Conservation (phyloP, 2,113 vertebrate species). For the Stictonetta naevosa region DNA sequence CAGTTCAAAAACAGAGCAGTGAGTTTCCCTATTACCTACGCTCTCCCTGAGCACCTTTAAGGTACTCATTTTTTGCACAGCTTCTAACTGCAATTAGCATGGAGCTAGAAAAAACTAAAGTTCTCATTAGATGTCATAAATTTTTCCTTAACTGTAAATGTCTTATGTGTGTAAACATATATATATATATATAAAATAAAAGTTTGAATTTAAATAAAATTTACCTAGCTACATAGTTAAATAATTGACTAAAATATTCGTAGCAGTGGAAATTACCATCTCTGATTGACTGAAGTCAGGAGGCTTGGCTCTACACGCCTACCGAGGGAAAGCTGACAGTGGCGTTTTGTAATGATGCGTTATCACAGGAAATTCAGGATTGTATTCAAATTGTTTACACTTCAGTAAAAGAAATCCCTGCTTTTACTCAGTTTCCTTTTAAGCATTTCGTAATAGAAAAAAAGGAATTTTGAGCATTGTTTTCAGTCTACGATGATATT, state of each 20-base stretch:
- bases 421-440: background rate
- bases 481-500: background rate
- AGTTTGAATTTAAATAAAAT: background rate
- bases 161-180: background rate
- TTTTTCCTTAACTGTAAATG: background rate
- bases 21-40: background rate
- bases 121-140: background rate
- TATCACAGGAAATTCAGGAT: background rate
- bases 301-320: background rate
- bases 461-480: background rate
- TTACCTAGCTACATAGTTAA: background rate
- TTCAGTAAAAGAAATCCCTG: background rate
- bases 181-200: background rate
- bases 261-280: background rate
- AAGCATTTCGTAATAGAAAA: background rate
- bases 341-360: background rate
- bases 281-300: background rate
- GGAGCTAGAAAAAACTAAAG: background rate
- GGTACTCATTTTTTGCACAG: background rate
- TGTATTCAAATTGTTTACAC: background rate
- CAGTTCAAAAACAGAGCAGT: background rate
- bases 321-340: background rate
- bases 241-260: background rate
- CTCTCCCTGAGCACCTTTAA: background rate
- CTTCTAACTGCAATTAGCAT: background rate